A percentile compares a stretch with the other conserved stretches of the same genome.
These are phyloP conservation scores for Euthynnus affinis DNA, from an alignment of 2,797 vertebrate genomes.

Conservation along the genomic window DNA sequence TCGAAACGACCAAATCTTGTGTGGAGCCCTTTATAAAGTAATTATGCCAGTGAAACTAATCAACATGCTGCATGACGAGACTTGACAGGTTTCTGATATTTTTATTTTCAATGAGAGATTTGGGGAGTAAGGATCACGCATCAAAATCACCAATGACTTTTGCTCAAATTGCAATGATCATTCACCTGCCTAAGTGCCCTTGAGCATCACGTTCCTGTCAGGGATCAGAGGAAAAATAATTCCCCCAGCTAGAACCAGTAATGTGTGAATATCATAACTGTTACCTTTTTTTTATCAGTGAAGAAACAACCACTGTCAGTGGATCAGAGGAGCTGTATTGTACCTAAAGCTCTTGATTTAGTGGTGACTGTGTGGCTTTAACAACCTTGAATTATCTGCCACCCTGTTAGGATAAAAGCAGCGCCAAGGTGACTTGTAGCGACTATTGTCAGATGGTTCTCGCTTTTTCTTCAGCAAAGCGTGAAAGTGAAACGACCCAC, in stretches of 20 bases:
- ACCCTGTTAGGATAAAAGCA: constrained; percentile 63
- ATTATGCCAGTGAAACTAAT: neutral
- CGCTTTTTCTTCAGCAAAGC: constrained; percentile 71
- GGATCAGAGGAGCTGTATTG: constrained; percentile 28
- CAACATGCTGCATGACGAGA: too few species aligned
- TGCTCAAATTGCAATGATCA: neutral
- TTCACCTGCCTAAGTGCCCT: constrained; percentile 2
- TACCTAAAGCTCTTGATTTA: constrained; percentile 49
- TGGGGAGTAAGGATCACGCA: neutral
- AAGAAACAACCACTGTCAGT: constrained; percentile 35
- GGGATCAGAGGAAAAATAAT: neutral
- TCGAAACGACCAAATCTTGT: too few species aligned
- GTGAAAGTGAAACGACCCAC: constrained; percentile 74
- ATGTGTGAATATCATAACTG: constrained; percentile 12
- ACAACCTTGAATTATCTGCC: constrained; percentile 72
- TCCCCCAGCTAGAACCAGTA: neutral
- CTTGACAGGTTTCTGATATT: neutral
- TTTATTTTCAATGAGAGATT: neutral
- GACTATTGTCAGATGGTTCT: constrained; percentile 74
- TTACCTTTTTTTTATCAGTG: constrained; percentile 29
- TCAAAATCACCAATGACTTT: neutral
- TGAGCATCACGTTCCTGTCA: neutral
- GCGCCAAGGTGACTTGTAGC: constrained; percentile 71
- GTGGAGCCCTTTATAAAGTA: too few species aligned
- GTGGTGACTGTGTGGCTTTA: constrained; percentile 47